Percentiles rank a stretch among this genome's conserved stretches.
Evolutionary conservation across 1,140 invertebrate species (phyloP).

Genomic region (Chrysoperla carnea): DNA sequence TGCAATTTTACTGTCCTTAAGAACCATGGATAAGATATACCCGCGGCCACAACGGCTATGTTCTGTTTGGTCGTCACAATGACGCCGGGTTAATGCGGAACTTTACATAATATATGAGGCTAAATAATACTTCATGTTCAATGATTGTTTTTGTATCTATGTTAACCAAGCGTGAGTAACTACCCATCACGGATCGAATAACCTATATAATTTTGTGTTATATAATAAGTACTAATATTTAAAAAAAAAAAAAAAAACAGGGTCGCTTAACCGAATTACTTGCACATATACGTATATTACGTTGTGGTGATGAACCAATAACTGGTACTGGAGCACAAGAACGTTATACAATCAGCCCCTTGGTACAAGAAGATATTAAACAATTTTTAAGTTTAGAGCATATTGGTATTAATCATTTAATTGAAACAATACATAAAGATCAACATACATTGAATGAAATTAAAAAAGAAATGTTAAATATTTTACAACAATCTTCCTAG

Average conservation of each 20-base stretch:
- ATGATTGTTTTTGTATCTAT: no score
- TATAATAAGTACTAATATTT: constrained; percentile 8
- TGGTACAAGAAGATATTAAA: constrained; percentile 40
- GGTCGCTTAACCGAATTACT: constrained; percentile 78
- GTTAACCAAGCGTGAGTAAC: no score
- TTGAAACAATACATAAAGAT: constrained; percentile 63
- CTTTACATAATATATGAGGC: no score
- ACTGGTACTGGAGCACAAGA: constrained; percentile 21
- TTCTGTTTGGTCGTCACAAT: no score
- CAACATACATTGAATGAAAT: constrained; percentile 61
- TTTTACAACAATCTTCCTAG: neutral
- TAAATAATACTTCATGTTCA: no score
- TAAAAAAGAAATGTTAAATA: constrained; percentile 43
- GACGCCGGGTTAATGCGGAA: no score
- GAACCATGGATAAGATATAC: no score
- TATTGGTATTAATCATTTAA: constrained; percentile 62
- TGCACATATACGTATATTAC: constrained; percentile 68
- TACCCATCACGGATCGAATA: neutral
- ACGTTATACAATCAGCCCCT: constrained; percentile 41
- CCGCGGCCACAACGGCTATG: no score
- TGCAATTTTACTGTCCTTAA: no score
- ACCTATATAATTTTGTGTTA: constrained; percentile 7
- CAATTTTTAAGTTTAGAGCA: constrained; percentile 70
- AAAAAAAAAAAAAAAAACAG: constrained; percentile 20
- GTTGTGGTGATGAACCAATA: constrained; percentile 29